phyloP scores from a whole-genome alignment of 2,888 invertebrate genomes.

The Leptothorax acervorum region DNA sequence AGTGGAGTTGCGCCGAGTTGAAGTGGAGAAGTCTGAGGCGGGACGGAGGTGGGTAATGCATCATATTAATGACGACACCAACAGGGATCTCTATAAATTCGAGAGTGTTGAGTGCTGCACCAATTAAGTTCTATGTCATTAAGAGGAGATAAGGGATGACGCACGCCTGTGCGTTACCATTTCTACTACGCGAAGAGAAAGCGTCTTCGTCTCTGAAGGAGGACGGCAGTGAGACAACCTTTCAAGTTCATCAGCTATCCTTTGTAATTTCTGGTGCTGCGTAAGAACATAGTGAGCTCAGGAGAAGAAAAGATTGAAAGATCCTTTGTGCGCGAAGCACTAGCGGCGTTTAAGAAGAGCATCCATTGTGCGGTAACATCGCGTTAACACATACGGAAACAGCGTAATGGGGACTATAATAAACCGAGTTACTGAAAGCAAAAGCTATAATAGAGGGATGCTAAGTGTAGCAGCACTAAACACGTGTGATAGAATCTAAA shows the following conservation, averaged over 20 bases:
- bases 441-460: constrained; percentile 14
- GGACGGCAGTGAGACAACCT: constrained; percentile 30
- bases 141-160: constrained; percentile 64
- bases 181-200: constrained; percentile 43
- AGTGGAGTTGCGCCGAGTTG: constrained; percentile 65
- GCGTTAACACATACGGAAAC: constrained; percentile 41
- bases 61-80: constrained; percentile 76
- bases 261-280: constrained; percentile 51
- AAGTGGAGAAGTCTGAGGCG: constrained; percentile 71
- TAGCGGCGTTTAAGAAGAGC: constrained; percentile 35
- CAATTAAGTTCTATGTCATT: constrained; percentile 77
- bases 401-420: constrained; percentile 39
- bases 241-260: constrained; percentile 47
- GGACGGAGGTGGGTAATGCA: constrained; percentile 72
- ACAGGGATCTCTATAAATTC: constrained; percentile 72
- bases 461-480: not conserved
- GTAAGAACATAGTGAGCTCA: constrained; percentile 33
- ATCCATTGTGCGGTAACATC: constrained; percentile 39
- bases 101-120: constrained; percentile 74
- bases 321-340: constrained; percentile 29
- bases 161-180: constrained; percentile 56
- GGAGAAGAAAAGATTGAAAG: constrained; percentile 43
- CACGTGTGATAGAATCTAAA: not conserved
- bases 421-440: constrained; percentile 36
- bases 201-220: constrained; percentile 47